phyloP scores from a whole-genome alignment of 37 sponge, comb jelly and placozoan species.

The Tethya wilhelma region DNA sequence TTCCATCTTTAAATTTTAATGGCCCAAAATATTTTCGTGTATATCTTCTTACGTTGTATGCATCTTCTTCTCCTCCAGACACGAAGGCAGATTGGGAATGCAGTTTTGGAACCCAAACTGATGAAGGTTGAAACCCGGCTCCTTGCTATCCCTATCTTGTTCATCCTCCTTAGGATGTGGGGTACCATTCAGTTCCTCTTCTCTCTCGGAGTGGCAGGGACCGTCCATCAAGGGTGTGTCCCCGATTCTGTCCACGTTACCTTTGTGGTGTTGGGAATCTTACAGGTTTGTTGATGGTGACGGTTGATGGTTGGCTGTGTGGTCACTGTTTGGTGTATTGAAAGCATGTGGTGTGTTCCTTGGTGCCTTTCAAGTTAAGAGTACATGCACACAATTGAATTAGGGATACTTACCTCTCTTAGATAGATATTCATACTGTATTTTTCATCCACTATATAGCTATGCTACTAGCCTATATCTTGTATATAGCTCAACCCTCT shows the following conservation, averaged over 20 bases:
- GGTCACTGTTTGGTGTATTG: too few species aligned
- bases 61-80: constrained; percentile 1
- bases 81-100: constrained; percentile 7
- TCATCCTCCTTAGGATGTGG: constrained; percentile 77
- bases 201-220: constrained; percentile 1
- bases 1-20: too few species aligned
- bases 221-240: neutral
- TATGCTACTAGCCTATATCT: too few species aligned
- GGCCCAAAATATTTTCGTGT: too few species aligned
- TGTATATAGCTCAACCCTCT: too few species aligned
- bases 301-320: neutral
- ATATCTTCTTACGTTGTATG: too few species aligned
- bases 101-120: neutral
- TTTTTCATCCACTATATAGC: too few species aligned
- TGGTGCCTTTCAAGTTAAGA: too few species aligned
- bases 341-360: too few species aligned
- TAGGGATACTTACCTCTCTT: too few species aligned
- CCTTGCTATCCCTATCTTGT: constrained; percentile 49
- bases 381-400: too few species aligned
- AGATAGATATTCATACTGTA: too few species aligned
- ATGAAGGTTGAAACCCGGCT: constrained; percentile 10
- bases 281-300: constrained; percentile 18
- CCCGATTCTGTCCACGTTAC: neutral
- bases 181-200: constrained; percentile 72
- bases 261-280: constrained; percentile 1